Base-by-base conservation (phyloP, 2,797 vertebrate species). In the Carapus acus region DNA sequence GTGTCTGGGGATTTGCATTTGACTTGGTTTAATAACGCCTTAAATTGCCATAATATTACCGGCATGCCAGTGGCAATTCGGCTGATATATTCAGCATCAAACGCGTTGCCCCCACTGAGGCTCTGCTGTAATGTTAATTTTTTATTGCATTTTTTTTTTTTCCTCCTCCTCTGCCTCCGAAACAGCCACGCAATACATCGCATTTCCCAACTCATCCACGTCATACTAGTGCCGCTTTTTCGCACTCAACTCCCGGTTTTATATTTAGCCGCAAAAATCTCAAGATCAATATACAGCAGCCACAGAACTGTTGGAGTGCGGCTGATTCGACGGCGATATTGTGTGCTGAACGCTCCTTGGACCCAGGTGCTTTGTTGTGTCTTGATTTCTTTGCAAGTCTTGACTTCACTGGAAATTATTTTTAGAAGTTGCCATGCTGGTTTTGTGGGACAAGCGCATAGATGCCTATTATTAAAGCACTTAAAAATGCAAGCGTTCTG, bases 401-500 rank as follows among this genome's bases (percentile, higher is more conserved):
- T 22, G n/a, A 22, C 1, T 21, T 21, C 4, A 27, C 24, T 5
- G 9, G 24, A 27, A 9, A 9, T 5, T 27, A 27, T 27, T 21
- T 14, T 14, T 20, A 22, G 13, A 42, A 21, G 13, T n/a, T 42
- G 20, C 20, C 20, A 24, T 23, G 20, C 16, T 15, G 7, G 13
- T 23, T 13, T 43, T 22, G 14, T 24, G 13, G 15, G 21, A 43
- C 11, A 17, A 29, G 9, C 43, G 18, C 9, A 19, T 8, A 46
- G n/a, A n/a, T n/a, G n/a, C n/a, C 17, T 9, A 31, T 46, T 29
- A 17, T 29, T 46, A 46, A 46, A 17, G 16, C 14, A 27, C 43
- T 46, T 16, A 18, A 19, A 31, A 19, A 6, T 46, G 43, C 27
- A 18, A 33, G 31, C 4, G 2, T 33, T 33, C 16, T n/a, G 24